Base-by-base conservation (phyloP, 2,113 vertebrate species). In the Microcebus jonahi region DNA sequence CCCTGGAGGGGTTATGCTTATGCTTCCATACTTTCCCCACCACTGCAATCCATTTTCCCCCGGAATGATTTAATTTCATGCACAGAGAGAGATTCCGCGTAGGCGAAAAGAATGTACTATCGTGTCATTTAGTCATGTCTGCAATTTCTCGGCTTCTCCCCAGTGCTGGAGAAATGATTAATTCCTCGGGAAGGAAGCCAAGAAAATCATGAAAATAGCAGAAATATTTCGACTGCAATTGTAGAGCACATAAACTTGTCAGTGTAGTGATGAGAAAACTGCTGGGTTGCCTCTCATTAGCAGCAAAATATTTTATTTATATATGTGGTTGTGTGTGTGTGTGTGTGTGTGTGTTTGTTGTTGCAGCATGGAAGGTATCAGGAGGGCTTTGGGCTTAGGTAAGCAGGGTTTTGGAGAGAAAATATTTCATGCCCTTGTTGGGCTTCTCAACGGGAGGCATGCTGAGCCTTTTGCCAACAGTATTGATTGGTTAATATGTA, bases 171-270 rank as follows among this genome's bases (percentile, higher is more conserved):
- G 83, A 88, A 97, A 93, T 96, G 97, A 98, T 97, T 97, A 96
- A 97, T 98, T 97, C 92, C 93, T 94, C 18, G 59, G 97, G 96
- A 97, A 80, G 27, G 79, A 91, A 97, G 96, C 97, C 98, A 97
- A 94, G 89, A 87, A 97, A 96, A 96, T 98, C 70, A 95, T 86
- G 91, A 94, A 95, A 97, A 97, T 91, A 97, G 93, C 93, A 96
- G 95, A 98, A 98, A 97, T 97, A 97, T 98, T 97, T 98, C 95
- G 55, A 95, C 97, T 96, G 80, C 95, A 55, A 7, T 97, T 84
- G 95, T 91, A 63, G 82, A 94, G 79, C 94, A 39, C 70, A 92
- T 97, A 96, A 97, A 97, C 96, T 91, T 97, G 98, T 97, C 96
- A 95, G 42, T 13, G 39, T 80, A 68, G 93, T 95, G 97, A 96